phyloP scores from a whole-genome alignment of 2,888 invertebrate species.

The Lepetodrilus schrolli region DNA sequence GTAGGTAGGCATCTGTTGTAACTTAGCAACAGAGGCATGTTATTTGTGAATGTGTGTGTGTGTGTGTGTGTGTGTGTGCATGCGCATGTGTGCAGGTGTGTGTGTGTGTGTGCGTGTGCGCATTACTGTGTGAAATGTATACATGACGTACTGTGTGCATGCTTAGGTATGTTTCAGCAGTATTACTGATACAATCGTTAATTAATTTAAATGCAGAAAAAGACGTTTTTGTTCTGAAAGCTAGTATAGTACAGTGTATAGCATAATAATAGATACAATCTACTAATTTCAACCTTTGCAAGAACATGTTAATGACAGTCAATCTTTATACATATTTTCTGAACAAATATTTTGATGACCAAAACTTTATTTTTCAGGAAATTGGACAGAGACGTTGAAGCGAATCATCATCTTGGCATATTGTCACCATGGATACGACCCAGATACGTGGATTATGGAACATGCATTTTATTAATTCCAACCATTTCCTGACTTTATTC shows the following conservation, averaged over 20 bases:
- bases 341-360: too few relatives aligned
- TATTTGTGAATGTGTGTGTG: background rate
- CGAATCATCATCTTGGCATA: background rate
- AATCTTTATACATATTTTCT: too few relatives aligned
- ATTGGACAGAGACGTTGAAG: constrained; percentile 3
- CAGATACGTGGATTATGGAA: background rate
- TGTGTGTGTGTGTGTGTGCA: background rate
- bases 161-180: too few relatives aligned
- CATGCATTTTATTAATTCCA: background rate
- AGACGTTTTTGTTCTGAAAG: too few relatives aligned
- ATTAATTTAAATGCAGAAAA: too few relatives aligned
- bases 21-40: background rate
- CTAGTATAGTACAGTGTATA: too few relatives aligned
- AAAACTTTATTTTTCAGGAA: constrained; percentile 14
- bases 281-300: too few relatives aligned
- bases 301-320: too few relatives aligned
- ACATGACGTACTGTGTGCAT: background rate
- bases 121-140: background rate
- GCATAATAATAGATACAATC: too few relatives aligned
- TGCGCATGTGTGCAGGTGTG: background rate
- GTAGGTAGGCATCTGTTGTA: background rate
- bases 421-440: constrained; percentile 20
- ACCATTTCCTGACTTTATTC: too few relatives aligned
- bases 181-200: too few relatives aligned
- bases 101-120: background rate